These are phyloP conservation scores for Megastigmus dorsalis DNA, from an alignment of 2,888 invertebrate species.

Conservation along the genomic window DNA sequence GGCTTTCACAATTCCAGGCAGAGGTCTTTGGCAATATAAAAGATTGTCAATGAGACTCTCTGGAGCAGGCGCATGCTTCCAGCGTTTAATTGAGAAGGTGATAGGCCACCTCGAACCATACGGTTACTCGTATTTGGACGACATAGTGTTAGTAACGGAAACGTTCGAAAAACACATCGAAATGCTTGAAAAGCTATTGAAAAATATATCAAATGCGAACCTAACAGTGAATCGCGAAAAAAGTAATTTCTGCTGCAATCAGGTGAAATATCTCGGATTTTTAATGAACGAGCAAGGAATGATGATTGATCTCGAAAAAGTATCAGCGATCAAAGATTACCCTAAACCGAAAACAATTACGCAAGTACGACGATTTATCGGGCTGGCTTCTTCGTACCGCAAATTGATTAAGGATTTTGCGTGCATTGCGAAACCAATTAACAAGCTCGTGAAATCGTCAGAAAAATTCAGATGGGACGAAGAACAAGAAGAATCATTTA, in stretches of 20 bases:
- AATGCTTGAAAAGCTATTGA: not conserved
- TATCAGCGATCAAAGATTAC: not conserved
- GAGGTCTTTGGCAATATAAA: not conserved
- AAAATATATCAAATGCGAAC: not conserved
- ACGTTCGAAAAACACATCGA: not conserved
- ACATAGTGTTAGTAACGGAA: conserved; percentile 27
- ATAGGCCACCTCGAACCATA: not conserved
- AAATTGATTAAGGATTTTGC: not conserved
- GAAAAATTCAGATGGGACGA: not conserved
- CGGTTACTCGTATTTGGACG: conserved; percentile 18
- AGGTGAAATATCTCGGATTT: not conserved
- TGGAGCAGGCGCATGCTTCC: not conserved
- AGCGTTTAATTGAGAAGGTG: not conserved
- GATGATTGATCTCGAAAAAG: not conserved
- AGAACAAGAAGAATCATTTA: not conserved
- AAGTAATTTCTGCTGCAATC: not conserved
- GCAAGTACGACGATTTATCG: too few species aligned
- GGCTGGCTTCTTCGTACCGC: too few species aligned
- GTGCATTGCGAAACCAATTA: not conserved
- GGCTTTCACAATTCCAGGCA: conserved; percentile 62
- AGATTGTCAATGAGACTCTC: not conserved
- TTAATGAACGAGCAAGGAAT: not conserved
- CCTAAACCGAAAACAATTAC: not conserved
- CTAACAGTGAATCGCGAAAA: not conserved
- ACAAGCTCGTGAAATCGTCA: not conserved